phyloP scores from a whole-genome alignment of 1,140 invertebrate genomes.

The Drosophila tropicalis region DNA sequence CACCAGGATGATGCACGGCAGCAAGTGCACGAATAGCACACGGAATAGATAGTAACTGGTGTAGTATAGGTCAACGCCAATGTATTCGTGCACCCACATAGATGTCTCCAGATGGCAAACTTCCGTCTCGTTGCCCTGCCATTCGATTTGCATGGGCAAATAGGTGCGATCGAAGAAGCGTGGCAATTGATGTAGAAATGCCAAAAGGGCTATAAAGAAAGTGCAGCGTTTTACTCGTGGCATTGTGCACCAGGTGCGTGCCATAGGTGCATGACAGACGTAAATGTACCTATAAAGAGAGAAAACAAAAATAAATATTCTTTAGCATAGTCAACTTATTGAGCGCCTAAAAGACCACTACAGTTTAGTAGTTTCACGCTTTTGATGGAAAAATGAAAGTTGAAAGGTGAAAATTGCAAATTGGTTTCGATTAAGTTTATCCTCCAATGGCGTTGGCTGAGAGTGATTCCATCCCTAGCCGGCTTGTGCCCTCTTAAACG shows the following conservation, averaged over 20 bases:
- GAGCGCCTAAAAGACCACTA: no score
- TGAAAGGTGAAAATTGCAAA: no score
- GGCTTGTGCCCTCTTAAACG: conserved; percentile 19
- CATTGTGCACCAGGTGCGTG: conserved; percentile 94
- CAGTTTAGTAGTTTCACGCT: no score
- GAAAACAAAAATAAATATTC: not conserved
- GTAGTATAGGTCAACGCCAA: conserved; percentile 90
- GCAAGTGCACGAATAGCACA: conserved; percentile 94
- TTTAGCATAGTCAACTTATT: not conserved
- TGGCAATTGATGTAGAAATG: conserved; percentile 91
- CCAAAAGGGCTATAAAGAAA: conserved; percentile 89
- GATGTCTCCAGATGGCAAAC: conserved; percentile 86
- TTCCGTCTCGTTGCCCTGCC: conserved; percentile 86
- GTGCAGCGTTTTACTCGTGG: conserved; percentile 91
- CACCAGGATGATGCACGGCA: conserved; percentile 94
- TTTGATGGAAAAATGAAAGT: no score
- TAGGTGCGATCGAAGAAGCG: conserved; percentile 88
- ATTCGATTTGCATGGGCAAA: conserved; percentile 84
- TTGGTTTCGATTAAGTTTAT: no score
- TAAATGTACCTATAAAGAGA: conserved; percentile 89
- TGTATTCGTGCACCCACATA: conserved; percentile 86
- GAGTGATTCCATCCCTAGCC: not conserved
- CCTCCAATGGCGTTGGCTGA: no score
- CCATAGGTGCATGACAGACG: conserved; percentile 94
- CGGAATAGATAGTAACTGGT: conserved; percentile 93